These are phyloP conservation scores for Rhopalosiphum maidis DNA, from an alignment of 1,140 invertebrate species.

Conservation along the genomic window DNA sequence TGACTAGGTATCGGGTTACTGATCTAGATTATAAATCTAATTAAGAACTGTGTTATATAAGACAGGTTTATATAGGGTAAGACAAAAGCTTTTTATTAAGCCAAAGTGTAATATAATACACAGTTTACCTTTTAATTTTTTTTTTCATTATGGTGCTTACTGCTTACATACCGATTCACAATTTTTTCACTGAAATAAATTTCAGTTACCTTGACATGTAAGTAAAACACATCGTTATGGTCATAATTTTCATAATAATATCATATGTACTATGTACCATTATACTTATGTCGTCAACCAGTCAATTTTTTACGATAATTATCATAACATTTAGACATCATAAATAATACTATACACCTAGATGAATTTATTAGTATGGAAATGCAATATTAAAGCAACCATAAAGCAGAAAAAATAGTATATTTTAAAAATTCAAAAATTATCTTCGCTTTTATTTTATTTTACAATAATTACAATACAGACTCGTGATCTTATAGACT, in stretches of 20 bases:
- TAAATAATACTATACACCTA: not conserved
- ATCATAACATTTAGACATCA: not conserved
- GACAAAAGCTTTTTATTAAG: not conserved
- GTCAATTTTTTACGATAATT: not conserved
- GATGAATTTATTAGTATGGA: not conserved
- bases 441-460: too few relatives aligned
- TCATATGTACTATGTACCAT: too few relatives aligned
- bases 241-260: not conserved
- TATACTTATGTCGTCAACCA: not conserved
- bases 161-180: not conserved
- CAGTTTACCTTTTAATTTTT: not conserved
- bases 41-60: not conserved
- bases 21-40: constrained; percentile 1
- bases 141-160: not conserved
- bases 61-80: not conserved
- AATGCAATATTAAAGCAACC: not conserved
- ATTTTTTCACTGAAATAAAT: not conserved
- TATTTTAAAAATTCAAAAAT: not conserved
- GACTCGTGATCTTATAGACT: not conserved
- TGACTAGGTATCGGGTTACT: not conserved
- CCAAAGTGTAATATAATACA: not conserved
- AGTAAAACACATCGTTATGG: not conserved
- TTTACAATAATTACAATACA: too few relatives aligned
- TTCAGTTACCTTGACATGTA: not conserved
- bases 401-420: not conserved